Evolutionary conservation across 2,797 vertebrate genomes (phyloP).

Genomic region (Tenualosa ilisha): DNA sequence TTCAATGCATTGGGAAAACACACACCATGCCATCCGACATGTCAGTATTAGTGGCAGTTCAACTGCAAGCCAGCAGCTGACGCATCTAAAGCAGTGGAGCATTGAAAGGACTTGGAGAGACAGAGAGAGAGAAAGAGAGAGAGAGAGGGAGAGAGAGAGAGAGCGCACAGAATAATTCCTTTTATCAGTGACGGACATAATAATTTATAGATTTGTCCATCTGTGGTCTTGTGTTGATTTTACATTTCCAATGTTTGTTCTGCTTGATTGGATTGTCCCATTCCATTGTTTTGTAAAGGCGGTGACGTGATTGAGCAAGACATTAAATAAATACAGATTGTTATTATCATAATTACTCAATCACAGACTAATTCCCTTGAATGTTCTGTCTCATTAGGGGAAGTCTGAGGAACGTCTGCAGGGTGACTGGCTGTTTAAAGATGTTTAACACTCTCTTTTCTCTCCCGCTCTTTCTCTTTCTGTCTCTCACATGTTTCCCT

Average conservation of each 20-base stretch:
- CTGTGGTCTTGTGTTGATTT: neutral
- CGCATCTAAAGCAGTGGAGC: no score
- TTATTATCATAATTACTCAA: neutral
- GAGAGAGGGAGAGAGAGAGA: neutral
- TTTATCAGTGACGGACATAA: neutral
- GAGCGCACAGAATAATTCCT: neutral
- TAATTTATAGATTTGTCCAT: neutral
- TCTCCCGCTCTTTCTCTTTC: neutral
- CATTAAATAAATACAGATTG: neutral
- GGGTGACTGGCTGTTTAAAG: neutral
- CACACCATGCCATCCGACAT: neutral
- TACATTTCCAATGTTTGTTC: neutral
- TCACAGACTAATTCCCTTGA: neutral
- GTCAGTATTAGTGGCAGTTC: neutral
- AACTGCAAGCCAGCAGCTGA: neutral
- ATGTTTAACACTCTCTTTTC: neutral
- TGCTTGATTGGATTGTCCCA: neutral
- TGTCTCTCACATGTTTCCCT: neutral
- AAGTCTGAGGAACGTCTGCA: neutral
- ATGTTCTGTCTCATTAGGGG: neutral
- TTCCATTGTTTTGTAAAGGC: neutral
- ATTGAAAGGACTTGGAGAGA: neutral
- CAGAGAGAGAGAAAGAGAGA: no score
- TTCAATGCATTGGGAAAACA: neutral
- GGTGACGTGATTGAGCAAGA: neutral